These are phyloP conservation scores for Dinothrombium tinctorium DNA, from an alignment of 1,140 invertebrate species.

Conservation along the genomic window DNA sequence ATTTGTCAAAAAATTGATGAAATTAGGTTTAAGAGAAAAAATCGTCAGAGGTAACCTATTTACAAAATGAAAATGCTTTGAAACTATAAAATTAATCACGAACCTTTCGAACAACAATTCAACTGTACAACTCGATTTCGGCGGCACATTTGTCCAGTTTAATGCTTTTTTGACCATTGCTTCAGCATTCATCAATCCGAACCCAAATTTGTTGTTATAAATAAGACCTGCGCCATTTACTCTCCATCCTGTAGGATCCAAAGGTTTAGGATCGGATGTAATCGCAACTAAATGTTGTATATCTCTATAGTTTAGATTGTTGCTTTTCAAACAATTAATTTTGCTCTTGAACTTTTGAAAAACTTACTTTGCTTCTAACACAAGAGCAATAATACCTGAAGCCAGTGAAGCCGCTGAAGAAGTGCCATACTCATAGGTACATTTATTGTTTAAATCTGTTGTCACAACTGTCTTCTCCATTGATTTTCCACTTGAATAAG, in stretches of 20 bases:
- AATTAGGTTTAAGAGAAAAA: background rate
- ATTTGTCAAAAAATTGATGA: background rate
- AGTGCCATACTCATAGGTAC: slow-evolving; percentile 53
- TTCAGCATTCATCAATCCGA: slow-evolving; percentile 91
- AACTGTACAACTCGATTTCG: slow-evolving; percentile 60
- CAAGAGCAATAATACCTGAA: slow-evolving; percentile 56
- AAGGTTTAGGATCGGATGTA: slow-evolving; percentile 24
- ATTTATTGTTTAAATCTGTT: slow-evolving; percentile 46
- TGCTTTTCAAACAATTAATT: slow-evolving; percentile 13
- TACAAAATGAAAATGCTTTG: background rate
- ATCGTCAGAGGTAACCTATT: too few species aligned
- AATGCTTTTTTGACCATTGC: slow-evolving; percentile 71
- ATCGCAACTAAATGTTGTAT: slow-evolving; percentile 27
- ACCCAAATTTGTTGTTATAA: slow-evolving; percentile 64
- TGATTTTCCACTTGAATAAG: slow-evolving; percentile 65
- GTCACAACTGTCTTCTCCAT: slow-evolving; percentile 67
- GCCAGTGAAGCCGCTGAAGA: slow-evolving; percentile 61
- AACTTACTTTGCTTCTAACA: slow-evolving; percentile 51
- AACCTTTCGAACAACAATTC: background rate
- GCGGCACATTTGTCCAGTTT: slow-evolving; percentile 77
- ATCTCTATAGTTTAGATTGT: slow-evolving; percentile 27
- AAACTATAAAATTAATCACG: background rate
- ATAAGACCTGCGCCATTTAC: slow-evolving; percentile 42
- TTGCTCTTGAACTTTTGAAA: background rate
- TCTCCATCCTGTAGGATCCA: slow-evolving; percentile 39